A percentile compares a stretch with the other conserved stretches of the same genome.
These are phyloP conservation scores for Mustela nigripes DNA, from an alignment of 2,113 vertebrate genomes.

Conservation along the genomic window DNA sequence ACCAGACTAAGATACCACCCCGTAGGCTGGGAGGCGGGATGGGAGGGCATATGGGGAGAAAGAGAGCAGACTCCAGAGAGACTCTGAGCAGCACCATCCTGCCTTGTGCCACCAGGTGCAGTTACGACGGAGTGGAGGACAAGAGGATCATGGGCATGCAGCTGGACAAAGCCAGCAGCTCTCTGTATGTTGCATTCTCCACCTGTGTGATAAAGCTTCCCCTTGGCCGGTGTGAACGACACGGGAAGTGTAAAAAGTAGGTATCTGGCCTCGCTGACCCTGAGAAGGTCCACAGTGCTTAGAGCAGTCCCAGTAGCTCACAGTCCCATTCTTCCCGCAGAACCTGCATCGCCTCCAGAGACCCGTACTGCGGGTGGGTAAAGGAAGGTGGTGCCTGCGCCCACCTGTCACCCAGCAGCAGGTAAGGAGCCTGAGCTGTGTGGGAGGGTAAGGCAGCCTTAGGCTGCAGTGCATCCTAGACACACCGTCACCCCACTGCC, in stretches of 20 bases:
- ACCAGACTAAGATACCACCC: neutral
- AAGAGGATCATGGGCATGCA: slow-evolving; percentile 96
- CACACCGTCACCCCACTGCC: neutral
- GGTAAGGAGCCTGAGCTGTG: slow-evolving; percentile 88
- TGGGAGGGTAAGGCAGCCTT: rapidly evolving
- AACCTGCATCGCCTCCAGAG: slow-evolving; percentile 97
- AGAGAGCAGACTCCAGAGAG: neutral
- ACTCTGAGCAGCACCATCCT: neutral
- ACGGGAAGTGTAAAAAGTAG: slow-evolving; percentile 96
- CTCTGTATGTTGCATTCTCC: slow-evolving; percentile 95
- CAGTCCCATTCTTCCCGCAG: slow-evolving; percentile 85
- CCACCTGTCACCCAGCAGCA: slow-evolving; percentile 90
- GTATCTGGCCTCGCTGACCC: slow-evolving; percentile 36
- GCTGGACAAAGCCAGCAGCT: slow-evolving; percentile 92
- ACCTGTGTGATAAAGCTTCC: slow-evolving; percentile 97
- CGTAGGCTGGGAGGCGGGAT: neutral
- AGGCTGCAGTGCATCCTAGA: neutral
- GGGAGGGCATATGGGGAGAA: no score
- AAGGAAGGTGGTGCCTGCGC: slow-evolving; percentile 92
- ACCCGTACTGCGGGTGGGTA: slow-evolving; percentile 98
- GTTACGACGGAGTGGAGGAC: slow-evolving; percentile 95
- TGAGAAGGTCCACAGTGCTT: neutral
- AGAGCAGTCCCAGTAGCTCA: neutral
- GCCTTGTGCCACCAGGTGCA: slow-evolving; percentile 90
- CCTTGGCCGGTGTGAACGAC: slow-evolving; percentile 95